A percentile compares a stretch with the other conserved stretches of the same genome.
These are phyloP conservation scores for Dryobates pubescens DNA, from an alignment of 2,797 vertebrate species.

Conservation along the genomic window DNA sequence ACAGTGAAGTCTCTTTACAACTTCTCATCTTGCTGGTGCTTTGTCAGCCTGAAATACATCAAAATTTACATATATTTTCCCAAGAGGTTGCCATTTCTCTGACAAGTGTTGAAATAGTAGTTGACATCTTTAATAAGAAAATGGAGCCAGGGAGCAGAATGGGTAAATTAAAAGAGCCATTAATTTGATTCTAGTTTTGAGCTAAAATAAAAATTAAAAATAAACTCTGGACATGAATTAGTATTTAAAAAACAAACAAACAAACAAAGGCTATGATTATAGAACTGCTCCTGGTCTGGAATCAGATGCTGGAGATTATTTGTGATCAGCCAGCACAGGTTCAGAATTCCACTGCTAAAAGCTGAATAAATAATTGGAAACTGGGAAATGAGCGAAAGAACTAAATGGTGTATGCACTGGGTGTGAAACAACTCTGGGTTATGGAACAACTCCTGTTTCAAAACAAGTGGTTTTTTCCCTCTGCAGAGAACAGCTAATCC, in stretches of 20 bases:
- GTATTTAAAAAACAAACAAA: no score
- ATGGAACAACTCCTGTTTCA: not conserved
- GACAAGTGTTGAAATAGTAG: constrained; percentile 13
- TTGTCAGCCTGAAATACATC: not conserved
- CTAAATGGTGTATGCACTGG: not conserved
- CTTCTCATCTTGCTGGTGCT: not conserved
- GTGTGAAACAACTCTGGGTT: not conserved
- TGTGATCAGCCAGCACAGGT: not conserved
- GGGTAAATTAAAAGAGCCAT: constrained; percentile 10
- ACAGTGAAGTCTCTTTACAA: not conserved
- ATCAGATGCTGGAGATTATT: not conserved
- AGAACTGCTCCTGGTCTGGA: not conserved
- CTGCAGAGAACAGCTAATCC: not conserved
- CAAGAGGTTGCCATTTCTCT: not conserved
- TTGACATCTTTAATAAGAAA: constrained; percentile 16
- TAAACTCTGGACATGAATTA: not conserved
- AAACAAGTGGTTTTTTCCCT: not conserved
- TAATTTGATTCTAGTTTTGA: constrained; percentile 20
- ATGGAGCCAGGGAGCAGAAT: not conserved
- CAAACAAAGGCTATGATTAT: not conserved
- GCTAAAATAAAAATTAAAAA: not conserved
- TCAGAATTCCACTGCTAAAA: not conserved
- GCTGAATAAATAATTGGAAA: not conserved
- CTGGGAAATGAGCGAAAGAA: not conserved
- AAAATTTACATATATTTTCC: not conserved